phyloP scores from a whole-genome alignment of 2,888 invertebrate species.

The Subacronicta megacephala region DNA sequence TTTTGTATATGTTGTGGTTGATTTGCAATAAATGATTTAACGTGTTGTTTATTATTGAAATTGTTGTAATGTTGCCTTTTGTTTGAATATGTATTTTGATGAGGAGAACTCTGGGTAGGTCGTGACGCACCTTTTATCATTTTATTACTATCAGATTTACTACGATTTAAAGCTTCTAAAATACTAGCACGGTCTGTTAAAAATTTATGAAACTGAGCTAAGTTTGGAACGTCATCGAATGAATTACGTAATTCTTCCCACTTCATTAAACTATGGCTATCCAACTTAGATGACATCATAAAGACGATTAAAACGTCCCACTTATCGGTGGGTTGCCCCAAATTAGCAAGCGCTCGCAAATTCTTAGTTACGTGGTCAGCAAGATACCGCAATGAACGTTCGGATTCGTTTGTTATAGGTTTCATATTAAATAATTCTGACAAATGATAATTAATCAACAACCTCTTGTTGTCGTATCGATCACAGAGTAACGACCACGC shows the following conservation, averaged over 20 bases:
- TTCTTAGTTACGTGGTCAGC: slow-evolving; percentile 52
- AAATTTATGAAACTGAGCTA: slow-evolving; percentile 48
- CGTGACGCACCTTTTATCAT: not conserved
- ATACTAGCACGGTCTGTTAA: slow-evolving; percentile 50
- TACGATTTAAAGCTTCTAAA: slow-evolving; percentile 43
- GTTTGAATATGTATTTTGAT: not conserved
- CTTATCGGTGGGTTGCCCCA: slow-evolving; percentile 43
- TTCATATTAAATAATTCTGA: slow-evolving; percentile 32
- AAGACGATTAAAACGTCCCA: slow-evolving; percentile 46
- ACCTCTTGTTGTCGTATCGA: slow-evolving; percentile 41
- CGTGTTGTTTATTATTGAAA: not conserved
- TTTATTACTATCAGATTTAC: slow-evolving; percentile 15
- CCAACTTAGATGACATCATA: slow-evolving; percentile 43
- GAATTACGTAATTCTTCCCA: slow-evolving; percentile 52
- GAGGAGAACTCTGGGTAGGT: not conserved
- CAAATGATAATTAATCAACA: slow-evolving; percentile 7
- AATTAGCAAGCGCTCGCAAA: slow-evolving; percentile 43
- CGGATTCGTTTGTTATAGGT: slow-evolving; percentile 23
- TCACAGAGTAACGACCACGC: slow-evolving; percentile 48
- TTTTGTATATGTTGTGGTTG: not conserved
- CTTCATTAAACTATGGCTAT: slow-evolving; percentile 41
- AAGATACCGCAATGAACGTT: slow-evolving; percentile 36
- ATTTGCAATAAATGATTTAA: too few relatives aligned
- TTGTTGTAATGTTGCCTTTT: not conserved
- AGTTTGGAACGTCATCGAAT: slow-evolving; percentile 37